These are phyloP conservation scores for Sebastes schlegelii DNA, from an alignment of 2,113 vertebrate species.

Conservation along the genomic window DNA sequence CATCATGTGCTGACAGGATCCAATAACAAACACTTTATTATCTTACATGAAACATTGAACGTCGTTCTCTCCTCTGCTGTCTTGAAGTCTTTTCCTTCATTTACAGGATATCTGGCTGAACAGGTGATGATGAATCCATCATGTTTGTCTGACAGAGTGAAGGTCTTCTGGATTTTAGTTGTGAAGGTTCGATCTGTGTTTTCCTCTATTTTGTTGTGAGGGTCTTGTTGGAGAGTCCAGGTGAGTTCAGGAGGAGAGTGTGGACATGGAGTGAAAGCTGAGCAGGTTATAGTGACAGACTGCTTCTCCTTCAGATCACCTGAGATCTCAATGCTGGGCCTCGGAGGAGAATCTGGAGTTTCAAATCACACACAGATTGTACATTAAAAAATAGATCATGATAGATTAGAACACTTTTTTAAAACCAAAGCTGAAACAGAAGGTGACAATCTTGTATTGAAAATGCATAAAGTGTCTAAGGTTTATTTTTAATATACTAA, in stretches of 20 bases:
- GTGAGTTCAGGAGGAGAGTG: no score
- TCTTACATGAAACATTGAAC: constrained; percentile 54
- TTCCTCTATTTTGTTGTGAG: neutral
- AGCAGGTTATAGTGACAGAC: constrained; percentile 6
- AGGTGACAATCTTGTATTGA: no score
- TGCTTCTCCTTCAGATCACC: neutral
- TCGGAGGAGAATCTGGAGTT: neutral
- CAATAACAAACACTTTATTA: neutral
- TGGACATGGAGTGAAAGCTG: no score
- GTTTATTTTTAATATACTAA: no score
- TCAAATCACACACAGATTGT: no score
- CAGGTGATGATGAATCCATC: no score
- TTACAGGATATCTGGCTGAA: no score
- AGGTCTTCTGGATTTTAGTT: constrained; percentile 16
- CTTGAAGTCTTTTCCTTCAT: neutral
- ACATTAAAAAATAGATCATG: no score
- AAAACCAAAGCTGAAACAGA: no score
- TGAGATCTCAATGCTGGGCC: neutral
- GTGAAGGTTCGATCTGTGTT: constrained; percentile 23
- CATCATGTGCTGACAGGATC: neutral
- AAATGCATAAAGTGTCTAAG: no score
- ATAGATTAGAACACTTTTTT: no score
- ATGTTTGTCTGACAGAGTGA: constrained; percentile 14
- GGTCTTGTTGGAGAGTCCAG: neutral
- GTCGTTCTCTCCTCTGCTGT: constrained; percentile 9